Conservation (phyloP, 2,888 invertebrate species). For the Netelia melanura region DNA sequence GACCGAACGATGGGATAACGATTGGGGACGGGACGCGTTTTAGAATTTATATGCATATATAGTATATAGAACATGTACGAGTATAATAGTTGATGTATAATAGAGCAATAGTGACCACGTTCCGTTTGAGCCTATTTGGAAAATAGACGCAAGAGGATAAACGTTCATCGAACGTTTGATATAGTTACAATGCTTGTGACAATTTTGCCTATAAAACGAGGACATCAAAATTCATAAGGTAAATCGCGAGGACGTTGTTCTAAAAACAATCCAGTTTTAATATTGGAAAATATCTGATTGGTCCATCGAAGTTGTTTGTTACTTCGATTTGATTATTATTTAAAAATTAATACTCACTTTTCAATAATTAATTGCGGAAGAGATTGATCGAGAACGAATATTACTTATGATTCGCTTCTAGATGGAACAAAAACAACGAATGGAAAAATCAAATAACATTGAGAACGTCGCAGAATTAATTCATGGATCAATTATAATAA, state of each 20-base stretch:
- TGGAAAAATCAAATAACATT: neutral
- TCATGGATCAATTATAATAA: neutral
- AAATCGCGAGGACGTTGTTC: neutral
- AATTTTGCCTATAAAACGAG: neutral
- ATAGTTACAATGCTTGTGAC: conserved; percentile 18
- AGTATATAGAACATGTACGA: neutral
- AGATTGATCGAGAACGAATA: too few relatives aligned
- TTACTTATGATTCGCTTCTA: too few relatives aligned
- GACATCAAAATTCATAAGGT: neutral
- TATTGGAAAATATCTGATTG: too few relatives aligned
- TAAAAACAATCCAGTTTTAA: too few relatives aligned
- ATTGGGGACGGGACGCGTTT: conserved; percentile 1
- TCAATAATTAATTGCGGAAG: too few relatives aligned
- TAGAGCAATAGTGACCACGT: neutral
- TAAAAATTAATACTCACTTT: too few relatives aligned
- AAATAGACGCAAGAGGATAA: neutral
- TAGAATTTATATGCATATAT: conserved; percentile 1
- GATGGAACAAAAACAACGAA: too few relatives aligned
- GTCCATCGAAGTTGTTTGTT: too few relatives aligned
- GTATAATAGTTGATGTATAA: neutral
- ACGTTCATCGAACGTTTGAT: conserved; percentile 1
- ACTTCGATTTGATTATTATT: too few relatives aligned
- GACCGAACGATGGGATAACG: conserved; percentile 25
- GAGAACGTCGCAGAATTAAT: neutral
- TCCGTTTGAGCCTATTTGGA: conserved; percentile 3